Conservation (phyloP, 30 jellyfish, hydroid and myxozoan genomes). For the Cassiopea xamachana region DNA sequence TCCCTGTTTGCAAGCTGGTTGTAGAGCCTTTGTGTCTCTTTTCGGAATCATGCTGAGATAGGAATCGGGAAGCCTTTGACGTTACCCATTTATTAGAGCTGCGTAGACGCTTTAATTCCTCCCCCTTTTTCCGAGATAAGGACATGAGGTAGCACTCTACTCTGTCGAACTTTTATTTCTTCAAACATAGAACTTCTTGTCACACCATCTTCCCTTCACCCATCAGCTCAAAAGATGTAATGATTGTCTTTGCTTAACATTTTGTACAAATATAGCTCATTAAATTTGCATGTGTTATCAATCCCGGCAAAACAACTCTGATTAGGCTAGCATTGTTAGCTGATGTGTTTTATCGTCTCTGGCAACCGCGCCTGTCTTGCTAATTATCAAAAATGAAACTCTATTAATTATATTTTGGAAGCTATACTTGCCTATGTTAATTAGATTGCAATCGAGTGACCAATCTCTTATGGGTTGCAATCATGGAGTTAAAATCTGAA, state of each 20-base stretch:
- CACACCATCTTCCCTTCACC: neutral
- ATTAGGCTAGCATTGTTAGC: neutral
- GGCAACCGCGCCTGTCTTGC: constrained; percentile 2
- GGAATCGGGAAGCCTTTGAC: no score
- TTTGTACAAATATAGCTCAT: neutral
- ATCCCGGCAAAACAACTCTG: neutral
- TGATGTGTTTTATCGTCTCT: neutral
- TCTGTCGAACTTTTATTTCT: neutral
- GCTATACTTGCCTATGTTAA: neutral
- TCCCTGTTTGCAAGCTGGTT: no score
- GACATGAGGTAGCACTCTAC: neutral
- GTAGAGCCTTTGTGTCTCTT: no score
- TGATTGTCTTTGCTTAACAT: neutral
- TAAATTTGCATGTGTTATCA: neutral
- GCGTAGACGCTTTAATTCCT: no score
- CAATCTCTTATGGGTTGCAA: neutral
- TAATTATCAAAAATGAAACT: neutral
- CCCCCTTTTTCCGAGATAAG: no score
- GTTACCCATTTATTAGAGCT: no score
- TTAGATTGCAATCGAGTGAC: neutral
- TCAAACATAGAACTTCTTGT: neutral
- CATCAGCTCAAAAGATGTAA: neutral
- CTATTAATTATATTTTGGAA: neutral
- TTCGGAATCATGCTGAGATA: no score
- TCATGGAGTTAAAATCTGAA: no score